phyloP scores from a whole-genome alignment of 2,113 vertebrate species.

The Tretioscincus oriximinensis region DNA sequence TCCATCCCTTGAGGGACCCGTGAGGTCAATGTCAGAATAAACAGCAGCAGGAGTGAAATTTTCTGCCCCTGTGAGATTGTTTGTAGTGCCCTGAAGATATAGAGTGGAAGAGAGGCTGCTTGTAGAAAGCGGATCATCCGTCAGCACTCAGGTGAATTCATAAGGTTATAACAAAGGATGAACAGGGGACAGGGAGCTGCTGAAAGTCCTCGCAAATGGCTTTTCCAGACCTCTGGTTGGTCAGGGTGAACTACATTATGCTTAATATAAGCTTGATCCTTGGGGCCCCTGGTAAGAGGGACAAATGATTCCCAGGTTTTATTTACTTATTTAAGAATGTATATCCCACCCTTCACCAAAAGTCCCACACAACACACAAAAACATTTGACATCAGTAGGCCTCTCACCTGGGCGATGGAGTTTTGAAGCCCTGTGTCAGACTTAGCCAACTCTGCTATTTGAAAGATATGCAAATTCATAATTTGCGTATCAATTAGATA shows the following conservation, averaged over 20 bases:
- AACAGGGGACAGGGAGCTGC: constrained; percentile 31
- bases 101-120: too few relatives aligned
- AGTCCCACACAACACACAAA: too few relatives aligned
- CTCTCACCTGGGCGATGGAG: too few relatives aligned
- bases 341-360: too few relatives aligned
- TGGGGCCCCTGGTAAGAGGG: constrained; percentile 23
- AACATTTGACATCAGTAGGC: too few relatives aligned
- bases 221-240: constrained; percentile 46
- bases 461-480: too few relatives aligned
- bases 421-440: too few relatives aligned
- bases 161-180: constrained; percentile 48
- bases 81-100: too few relatives aligned
- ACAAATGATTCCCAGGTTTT: too few relatives aligned
- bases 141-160: constrained; percentile 65
- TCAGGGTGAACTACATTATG: constrained; percentile 1
- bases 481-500: too few relatives aligned
- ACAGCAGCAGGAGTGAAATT: constrained; percentile 66
- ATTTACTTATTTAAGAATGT: too few relatives aligned
- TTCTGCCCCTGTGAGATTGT: constrained; percentile 69
- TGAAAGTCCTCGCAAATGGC: background rate
- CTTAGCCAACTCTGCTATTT: too few relatives aligned
- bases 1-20: constrained; percentile 28
- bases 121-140: constrained; percentile 57
- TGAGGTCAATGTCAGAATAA: constrained; percentile 59
- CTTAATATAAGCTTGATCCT: constrained; percentile 36